Evolutionary conservation across 2,113 vertebrate genomes (phyloP).

Genomic region (Chitala chitala): DNA sequence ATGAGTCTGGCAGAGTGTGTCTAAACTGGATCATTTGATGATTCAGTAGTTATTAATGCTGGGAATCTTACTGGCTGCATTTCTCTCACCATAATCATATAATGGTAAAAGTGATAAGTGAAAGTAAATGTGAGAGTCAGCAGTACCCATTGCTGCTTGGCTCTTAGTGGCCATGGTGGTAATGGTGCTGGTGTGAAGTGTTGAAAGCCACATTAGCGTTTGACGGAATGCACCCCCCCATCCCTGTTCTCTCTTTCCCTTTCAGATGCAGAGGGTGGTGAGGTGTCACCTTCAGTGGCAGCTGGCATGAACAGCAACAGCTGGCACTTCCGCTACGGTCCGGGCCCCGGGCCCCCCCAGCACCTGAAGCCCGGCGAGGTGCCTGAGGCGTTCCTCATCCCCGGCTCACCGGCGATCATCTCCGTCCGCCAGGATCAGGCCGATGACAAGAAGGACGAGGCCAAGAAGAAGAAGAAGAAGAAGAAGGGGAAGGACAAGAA

Average conservation of each 20-base stretch:
- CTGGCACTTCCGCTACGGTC: constrained; percentile 97
- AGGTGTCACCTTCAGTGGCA: constrained; percentile 92
- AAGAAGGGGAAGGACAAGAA: constrained; percentile 98
- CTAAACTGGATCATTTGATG: no score
- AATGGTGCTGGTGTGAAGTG: background rate
- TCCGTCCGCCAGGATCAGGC: constrained; percentile 96
- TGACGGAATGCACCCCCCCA: background rate
- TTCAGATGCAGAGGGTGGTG: constrained; percentile 89
- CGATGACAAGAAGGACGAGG: constrained; percentile 95
- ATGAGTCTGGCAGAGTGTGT: no score
- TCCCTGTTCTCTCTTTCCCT: constrained; percentile 33
- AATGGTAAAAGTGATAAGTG: background rate
- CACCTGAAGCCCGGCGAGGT: constrained; percentile 92
- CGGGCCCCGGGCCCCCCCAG: constrained; percentile 74
- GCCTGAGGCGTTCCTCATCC: constrained; percentile 98
- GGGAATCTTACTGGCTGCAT: background rate
- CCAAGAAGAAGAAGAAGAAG: constrained; percentile 97
- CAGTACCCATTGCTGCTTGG: background rate
- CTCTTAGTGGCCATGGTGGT: background rate
- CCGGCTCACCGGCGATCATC: constrained; percentile 96
- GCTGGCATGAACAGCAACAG: constrained; percentile 98
- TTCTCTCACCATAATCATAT: background rate
- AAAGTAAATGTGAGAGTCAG: background rate
- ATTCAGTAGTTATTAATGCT: no score
- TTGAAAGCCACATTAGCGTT: background rate